Evolutionary conservation across 2,113 vertebrate species (phyloP).

Genomic region (Psephotus haematonotus): DNA sequence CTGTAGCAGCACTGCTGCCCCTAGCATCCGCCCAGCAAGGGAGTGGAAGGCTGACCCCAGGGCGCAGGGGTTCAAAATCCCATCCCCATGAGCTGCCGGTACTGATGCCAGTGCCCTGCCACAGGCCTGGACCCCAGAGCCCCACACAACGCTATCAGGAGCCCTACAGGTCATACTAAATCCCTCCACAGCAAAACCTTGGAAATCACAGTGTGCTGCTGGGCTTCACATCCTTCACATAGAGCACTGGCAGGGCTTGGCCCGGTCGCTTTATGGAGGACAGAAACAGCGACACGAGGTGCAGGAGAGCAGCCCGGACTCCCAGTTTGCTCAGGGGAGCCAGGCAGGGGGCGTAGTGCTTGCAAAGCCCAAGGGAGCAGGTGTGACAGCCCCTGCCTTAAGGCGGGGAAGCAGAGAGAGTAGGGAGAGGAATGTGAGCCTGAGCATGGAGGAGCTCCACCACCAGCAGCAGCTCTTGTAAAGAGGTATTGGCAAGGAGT

Average conservation of each 20-base stretch:
- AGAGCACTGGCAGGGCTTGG: rapidly evolving
- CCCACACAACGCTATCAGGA: background rate
- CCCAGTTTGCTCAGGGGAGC: background rate
- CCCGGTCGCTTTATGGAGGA: rapidly evolving
- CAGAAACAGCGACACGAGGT: background rate
- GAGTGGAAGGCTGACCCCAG: background rate
- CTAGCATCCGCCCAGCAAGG: rapidly evolving
- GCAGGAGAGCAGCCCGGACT: background rate
- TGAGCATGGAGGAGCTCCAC: rapidly evolving
- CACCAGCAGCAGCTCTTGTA: background rate
- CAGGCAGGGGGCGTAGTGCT: background rate
- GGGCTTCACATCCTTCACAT: background rate
- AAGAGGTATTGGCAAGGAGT: background rate
- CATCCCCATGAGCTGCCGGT: rapidly evolving
- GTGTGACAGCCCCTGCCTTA: background rate
- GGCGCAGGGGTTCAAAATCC: background rate
- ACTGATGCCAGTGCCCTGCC: rapidly evolving
- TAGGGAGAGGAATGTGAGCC: background rate
- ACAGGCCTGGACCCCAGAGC: background rate
- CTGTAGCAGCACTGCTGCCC: background rate
- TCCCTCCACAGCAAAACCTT: background rate
- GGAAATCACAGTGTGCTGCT: background rate
- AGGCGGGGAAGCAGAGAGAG: background rate
- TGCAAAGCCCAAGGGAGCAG: background rate
- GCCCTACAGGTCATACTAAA: background rate